phyloP scores from a whole-genome alignment of 1,140 invertebrate genomes.

The Tachypleus tridentatus region DNA sequence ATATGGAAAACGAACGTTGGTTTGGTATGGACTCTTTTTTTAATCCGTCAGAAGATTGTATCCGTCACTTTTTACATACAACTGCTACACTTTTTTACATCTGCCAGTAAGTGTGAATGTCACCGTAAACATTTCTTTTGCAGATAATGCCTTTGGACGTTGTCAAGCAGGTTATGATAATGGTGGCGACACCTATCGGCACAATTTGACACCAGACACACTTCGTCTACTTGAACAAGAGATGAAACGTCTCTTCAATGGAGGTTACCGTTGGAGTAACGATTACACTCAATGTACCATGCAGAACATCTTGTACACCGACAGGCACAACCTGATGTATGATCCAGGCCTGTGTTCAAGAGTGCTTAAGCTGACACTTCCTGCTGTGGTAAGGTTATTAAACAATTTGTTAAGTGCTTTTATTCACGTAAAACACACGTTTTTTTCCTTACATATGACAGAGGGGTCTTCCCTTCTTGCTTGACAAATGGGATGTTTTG shows the following conservation, averaged over 20 bases:
- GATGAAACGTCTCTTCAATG: conserved; percentile 26
- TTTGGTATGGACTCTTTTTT: too few species aligned
- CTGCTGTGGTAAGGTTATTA: conserved; percentile 17
- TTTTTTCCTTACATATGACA: background rate
- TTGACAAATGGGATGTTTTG: too few species aligned
- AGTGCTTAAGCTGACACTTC: conserved; percentile 17
- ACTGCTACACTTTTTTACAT: too few species aligned
- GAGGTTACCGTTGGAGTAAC: conserved; percentile 58
- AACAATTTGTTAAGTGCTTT: background rate
- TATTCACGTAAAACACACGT: background rate
- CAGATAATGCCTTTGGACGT: too few species aligned
- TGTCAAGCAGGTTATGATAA: too few species aligned
- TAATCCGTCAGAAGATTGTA: too few species aligned
- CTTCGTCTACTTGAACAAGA: conserved; percentile 52
- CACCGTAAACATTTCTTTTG: too few species aligned
- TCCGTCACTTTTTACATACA: too few species aligned
- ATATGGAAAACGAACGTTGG: too few species aligned
- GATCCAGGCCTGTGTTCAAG: conserved; percentile 22
- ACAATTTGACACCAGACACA: conserved; percentile 22
- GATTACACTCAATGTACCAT: conserved; percentile 69
- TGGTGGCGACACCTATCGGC: conserved; percentile 1
- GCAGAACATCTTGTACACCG: conserved; percentile 54
- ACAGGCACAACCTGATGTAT: conserved; percentile 35
- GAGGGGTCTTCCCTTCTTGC: background rate
- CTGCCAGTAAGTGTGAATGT: too few species aligned